These are phyloP conservation scores for Aradus depressus DNA, from an alignment of 2,888 invertebrate genomes.

Conservation along the genomic window DNA sequence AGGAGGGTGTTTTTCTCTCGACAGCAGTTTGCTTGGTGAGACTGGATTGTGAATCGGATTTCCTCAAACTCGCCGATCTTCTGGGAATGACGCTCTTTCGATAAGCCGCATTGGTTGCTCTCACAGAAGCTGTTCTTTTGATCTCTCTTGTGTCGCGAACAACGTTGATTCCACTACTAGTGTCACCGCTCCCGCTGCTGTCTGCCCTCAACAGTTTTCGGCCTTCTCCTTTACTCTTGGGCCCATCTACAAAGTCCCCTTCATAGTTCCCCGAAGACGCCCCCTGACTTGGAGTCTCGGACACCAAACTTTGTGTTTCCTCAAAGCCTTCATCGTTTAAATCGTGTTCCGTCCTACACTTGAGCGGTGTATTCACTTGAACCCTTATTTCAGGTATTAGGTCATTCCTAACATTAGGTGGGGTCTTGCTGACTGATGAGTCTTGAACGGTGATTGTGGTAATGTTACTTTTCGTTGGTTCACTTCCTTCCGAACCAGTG, in stretches of 20 bases:
- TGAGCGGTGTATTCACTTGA: constrained; percentile 39
- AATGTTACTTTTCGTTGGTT: neutral
- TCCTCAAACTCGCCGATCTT: constrained; percentile 37
- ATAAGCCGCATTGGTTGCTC: constrained; percentile 27
- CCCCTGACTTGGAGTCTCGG: constrained; percentile 75
- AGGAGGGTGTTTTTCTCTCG: constrained; percentile 6
- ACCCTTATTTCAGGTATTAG: constrained; percentile 42
- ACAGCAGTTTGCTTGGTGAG: constrained; percentile 20
- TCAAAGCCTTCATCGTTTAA: constrained; percentile 82
- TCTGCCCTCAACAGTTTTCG: constrained; percentile 34
- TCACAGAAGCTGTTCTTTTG: constrained; percentile 31
- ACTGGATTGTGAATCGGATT: constrained; percentile 36
- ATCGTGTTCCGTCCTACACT: constrained; percentile 50
- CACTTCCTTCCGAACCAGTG: constrained; percentile 8
- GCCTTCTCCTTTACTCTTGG: constrained; percentile 38
- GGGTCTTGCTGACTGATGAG: constrained; percentile 1
- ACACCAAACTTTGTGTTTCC: constrained; percentile 77
- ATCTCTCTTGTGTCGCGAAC: too few relatives aligned
- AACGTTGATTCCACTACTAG: constrained; percentile 35
- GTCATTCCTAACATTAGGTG: constrained; percentile 28
- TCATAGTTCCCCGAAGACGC: constrained; percentile 61
- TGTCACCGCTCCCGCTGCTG: constrained; percentile 41
- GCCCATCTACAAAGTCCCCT: constrained; percentile 47
- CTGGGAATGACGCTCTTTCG: constrained; percentile 37
- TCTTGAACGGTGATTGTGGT: too few relatives aligned